Evolutionary conservation across 2,113 vertebrate species (phyloP), one percentile per base, ranked within the genome.

Genomic region (Telmatochromis sp.): DNA sequence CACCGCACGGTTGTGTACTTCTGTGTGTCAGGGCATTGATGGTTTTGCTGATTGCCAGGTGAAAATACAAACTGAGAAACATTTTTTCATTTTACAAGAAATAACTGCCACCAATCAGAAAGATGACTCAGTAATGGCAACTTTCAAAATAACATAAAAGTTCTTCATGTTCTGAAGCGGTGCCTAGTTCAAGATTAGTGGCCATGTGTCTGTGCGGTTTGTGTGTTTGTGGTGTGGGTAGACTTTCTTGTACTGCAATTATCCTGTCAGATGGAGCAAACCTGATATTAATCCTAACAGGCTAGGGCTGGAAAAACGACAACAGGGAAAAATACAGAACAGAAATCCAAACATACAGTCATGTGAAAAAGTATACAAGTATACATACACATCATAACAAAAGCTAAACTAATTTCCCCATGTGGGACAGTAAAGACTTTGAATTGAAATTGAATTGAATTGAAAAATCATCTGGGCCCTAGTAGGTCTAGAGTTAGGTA

Each of bases 1-100:
- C 54, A 79, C 15, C 1, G 7, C 35, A 71, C 11, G 1, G 63
- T 23, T 63, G 23, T n/a, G 28, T 75, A 42, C 63, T 51, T 86
- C 21, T 21, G 9, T 31, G 13, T 45, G 75, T 47, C 9, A 12
- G 37, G 37, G 84, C 7, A 21, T 53, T 53, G 28, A 54, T 33
- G 45, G 14, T 5, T 9, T 17, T 2, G 35, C 85, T 81, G 83
- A 85, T 75, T 87, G 54, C 63, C 73, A 45, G 31, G 51, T 65
- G 83, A 7, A 33, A 82, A 82, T 63, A 28, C n/a, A 85, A 82
- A 45, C 51, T 15, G 53, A 82, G n/a, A 28, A 87, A 65, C 37
- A 0, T 71, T 82, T 82, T 35, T 28, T 10, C 8, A 28, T 28
- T 71, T 68, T 42, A 71, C n/a, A 51, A 79, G 50, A 87, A 82